Percentiles rank a stretch among this genome's conserved stretches.
phyloP scores from a whole-genome alignment of 2,888 invertebrate genomes.

The Caradrina clavipalpis region DNA sequence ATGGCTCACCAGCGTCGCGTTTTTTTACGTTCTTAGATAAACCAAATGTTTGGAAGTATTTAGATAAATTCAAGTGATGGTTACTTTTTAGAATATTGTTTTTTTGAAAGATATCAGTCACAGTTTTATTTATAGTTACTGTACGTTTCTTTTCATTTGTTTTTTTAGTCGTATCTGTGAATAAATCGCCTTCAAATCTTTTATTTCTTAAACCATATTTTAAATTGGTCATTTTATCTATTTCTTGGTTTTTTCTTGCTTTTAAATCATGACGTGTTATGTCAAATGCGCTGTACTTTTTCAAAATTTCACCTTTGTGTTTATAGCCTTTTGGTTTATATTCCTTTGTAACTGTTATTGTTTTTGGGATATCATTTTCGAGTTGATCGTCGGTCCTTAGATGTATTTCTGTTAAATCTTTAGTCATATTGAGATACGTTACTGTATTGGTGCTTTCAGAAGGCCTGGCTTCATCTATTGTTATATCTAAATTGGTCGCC shows the following conservation, averaged over 20 bases:
- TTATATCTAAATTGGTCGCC: background rate
- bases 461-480: background rate
- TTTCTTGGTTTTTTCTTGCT: background rate
- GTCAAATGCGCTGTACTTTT: background rate
- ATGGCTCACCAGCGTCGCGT: constrained; percentile 9
- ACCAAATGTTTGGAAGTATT: background rate
- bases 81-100: background rate
- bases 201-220: background rate
- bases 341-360: background rate
- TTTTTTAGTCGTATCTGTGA: background rate
- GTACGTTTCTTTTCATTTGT: no score
- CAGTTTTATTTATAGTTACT: background rate
- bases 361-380: background rate
- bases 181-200: background rate
- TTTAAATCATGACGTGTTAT: background rate
- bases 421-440: no score
- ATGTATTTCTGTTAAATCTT: background rate
- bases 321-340: background rate
- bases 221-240: background rate
- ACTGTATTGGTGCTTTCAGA: background rate
- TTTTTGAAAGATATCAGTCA: background rate
- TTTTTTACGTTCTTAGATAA: constrained; percentile 11
- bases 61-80: no score
- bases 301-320: background rate
- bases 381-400: background rate